Conservation (phyloP, 2,888 invertebrate genomes). For the Acanthopleura granulata region DNA sequence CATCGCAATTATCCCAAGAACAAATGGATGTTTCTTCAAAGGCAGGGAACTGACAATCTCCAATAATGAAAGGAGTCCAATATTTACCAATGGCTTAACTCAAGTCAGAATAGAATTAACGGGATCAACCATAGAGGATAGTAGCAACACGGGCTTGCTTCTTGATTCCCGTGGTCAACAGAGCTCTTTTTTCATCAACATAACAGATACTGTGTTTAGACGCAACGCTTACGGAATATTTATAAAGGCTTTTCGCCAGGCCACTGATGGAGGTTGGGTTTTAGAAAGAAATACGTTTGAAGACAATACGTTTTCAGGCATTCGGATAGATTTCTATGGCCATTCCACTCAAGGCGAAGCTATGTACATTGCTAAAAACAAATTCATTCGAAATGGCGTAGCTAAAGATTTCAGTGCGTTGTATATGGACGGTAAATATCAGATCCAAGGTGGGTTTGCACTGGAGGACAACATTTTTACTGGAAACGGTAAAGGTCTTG, state of each 20-base stretch:
- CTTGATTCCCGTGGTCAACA: neutral
- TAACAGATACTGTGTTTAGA: neutral
- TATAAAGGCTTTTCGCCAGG: neutral
- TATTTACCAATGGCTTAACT: too few relatives aligned
- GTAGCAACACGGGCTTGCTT: neutral
- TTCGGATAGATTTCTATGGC: neutral
- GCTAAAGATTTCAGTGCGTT: neutral
- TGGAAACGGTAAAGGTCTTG: neutral
- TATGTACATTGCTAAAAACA: neutral
- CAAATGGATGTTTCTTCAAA: neutral
- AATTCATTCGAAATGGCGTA: neutral
- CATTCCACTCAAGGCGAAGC: neutral
- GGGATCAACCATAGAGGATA: neutral
- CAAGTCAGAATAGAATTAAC: neutral
- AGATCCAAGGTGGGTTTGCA: neutral
- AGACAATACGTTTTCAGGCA: neutral
- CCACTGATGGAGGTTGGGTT: neutral
- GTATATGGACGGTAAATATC: neutral
- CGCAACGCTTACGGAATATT: neutral
- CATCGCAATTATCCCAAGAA: neutral
- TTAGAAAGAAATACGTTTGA: neutral
- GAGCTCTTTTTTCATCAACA: neutral
- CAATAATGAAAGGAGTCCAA: neutral
- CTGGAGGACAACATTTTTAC: neutral
- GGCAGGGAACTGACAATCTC: neutral